Percentiles rank a stretch among this genome's conserved stretches.
Conservation (phyloP, 2,888 invertebrate genomes). For the Coremacera marginata region DNA sequence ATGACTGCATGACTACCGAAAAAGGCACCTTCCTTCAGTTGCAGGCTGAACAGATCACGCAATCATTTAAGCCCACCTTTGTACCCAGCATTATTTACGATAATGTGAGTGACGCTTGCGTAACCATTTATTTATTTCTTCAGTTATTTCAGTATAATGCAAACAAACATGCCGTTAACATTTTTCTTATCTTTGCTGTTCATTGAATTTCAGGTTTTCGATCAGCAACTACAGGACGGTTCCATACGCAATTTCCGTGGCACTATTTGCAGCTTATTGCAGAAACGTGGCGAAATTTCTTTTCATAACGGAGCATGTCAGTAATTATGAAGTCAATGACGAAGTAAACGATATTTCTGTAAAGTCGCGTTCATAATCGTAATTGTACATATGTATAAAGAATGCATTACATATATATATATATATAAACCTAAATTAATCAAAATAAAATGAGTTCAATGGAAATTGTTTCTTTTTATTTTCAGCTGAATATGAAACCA, state of each 20-base stretch:
- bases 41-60: conserved; percentile 70
- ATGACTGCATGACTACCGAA: conserved; percentile 66
- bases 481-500: too few species aligned
- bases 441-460: too few species aligned
- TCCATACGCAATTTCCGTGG: conserved; percentile 68
- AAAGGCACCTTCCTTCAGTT: conserved; percentile 70
- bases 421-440: too few species aligned
- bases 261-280: conserved; percentile 66
- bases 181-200: conserved; percentile 22
- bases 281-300: conserved; percentile 48
- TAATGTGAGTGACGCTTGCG: conserved; percentile 65
- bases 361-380: too few species aligned
- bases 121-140: neutral
- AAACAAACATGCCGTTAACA: neutral
- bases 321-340: neutral
- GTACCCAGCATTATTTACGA: conserved; percentile 72
- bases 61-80: conserved; percentile 67
- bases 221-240: conserved; percentile 68
- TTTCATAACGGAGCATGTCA: conserved; percentile 45
- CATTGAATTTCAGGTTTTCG: conserved; percentile 62
- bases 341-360: too few species aligned
- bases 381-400: too few species aligned
- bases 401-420: too few species aligned
- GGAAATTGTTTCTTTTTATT: too few species aligned
- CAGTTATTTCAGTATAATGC: neutral